Evolutionary conservation across 2,888 invertebrate genomes (phyloP).

Genomic region (Deilephila porcellus): DNA sequence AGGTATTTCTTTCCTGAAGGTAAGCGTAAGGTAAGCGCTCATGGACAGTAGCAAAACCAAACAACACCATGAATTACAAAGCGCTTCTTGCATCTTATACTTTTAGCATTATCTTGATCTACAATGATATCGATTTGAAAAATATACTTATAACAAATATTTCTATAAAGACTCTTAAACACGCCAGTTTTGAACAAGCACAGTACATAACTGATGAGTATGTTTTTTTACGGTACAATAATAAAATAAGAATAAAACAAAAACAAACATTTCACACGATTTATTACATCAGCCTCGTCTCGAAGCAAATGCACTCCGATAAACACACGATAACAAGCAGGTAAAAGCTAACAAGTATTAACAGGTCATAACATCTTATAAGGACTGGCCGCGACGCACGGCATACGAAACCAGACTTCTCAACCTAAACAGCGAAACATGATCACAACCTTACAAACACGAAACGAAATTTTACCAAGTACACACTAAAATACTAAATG

Average conservation of each 20-base stretch:
- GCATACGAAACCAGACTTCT: conserved; percentile 30
- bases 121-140: too few relatives aligned
- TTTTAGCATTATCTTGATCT: neutral
- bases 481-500: conserved; percentile 80
- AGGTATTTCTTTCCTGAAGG: too few relatives aligned
- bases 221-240: too few relatives aligned
- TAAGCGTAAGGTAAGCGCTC: too few relatives aligned
- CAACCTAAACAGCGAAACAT: conserved; percentile 36
- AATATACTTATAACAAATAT: too few relatives aligned
- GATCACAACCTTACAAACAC: conserved; percentile 62
- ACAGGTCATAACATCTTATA: conserved; percentile 65
- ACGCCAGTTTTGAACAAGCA: too few relatives aligned
- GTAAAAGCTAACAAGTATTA: conserved; percentile 76
- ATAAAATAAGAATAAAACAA: conserved; percentile 38
- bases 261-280: conserved; percentile 61
- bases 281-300: conserved; percentile 80
- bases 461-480: conserved; percentile 53
- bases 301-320: conserved; percentile 62
- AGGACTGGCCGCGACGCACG: conserved; percentile 34
- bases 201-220: too few relatives aligned
- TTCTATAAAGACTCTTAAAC: too few relatives aligned
- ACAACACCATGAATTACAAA: too few relatives aligned
- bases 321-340: conserved; percentile 71
- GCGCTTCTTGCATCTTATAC: too few relatives aligned
- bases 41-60: too few relatives aligned